phyloP scores from a whole-genome alignment of 2,113 vertebrate species.

The Cryptotis parvus region DNA sequence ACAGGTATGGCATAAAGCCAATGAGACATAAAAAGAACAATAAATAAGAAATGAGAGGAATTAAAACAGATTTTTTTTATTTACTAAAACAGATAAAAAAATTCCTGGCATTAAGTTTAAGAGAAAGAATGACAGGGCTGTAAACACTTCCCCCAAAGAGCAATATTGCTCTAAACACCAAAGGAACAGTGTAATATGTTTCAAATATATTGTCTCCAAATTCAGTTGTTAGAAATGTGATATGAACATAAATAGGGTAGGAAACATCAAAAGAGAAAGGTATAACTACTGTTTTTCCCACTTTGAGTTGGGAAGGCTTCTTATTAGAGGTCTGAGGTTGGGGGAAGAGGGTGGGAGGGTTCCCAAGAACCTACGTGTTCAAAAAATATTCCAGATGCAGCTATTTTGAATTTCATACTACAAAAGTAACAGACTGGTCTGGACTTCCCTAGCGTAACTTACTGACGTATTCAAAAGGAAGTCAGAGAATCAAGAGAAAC shows the following conservation, averaged over 20 bases:
- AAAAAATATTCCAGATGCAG: neutral
- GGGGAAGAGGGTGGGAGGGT: too few species aligned
- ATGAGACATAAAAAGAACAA: neutral
- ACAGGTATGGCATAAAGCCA: slow-evolving; percentile 31
- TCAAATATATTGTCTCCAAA: slow-evolving; percentile 32
- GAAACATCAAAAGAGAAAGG: neutral
- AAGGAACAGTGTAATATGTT: slow-evolving; percentile 14
- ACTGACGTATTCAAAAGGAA: neutral
- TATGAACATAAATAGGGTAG: slow-evolving; percentile 39
- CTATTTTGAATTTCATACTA: neutral
- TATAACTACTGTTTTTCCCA: neutral
- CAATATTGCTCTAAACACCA: neutral
- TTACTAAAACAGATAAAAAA: slow-evolving; percentile 57
- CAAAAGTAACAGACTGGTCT: neutral
- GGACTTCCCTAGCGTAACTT: neutral
- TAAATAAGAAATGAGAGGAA: slow-evolving; percentile 38
- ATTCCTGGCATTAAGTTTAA: neutral
- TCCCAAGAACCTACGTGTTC: neutral
- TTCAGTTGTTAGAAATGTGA: slow-evolving; percentile 56
- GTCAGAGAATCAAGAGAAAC: neutral
- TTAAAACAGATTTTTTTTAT: neutral
- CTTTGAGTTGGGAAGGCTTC: neutral
- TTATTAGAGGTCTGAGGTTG: neutral
- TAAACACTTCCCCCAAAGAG: neutral
- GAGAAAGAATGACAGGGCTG: slow-evolving; percentile 19